Percentiles rank a stretch among this genome's conserved stretches.
phyloP scores from a whole-genome alignment of 2,113 vertebrate species.

The Emydocephalus ijimae region DNA sequence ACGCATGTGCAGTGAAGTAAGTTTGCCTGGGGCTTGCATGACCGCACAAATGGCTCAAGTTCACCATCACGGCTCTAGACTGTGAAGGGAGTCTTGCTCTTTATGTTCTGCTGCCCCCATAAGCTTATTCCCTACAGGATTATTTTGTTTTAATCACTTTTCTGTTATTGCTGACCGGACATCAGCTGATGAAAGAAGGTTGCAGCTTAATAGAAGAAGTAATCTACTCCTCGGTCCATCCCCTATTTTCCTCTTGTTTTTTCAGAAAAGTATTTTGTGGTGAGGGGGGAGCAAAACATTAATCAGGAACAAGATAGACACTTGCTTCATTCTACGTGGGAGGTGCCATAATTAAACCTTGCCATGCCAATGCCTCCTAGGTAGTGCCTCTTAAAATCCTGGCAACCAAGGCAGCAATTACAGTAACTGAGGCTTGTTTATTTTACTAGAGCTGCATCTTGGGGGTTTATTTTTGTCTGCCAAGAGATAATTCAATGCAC shows the following conservation, averaged over 20 bases:
- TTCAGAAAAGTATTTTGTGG: background rate
- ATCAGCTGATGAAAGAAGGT: background rate
- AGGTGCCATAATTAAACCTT: background rate
- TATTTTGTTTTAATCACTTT: too few relatives aligned
- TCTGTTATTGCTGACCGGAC: background rate
- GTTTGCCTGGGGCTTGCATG: too few relatives aligned
- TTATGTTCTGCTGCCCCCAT: background rate
- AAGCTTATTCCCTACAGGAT: background rate
- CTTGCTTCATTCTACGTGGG: background rate
- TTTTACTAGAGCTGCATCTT: background rate
- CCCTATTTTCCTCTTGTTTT: background rate
- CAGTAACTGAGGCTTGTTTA: slow-evolving; percentile 1
- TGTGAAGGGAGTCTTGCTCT: background rate
- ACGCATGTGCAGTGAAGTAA: too few relatives aligned
- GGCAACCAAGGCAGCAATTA: background rate
- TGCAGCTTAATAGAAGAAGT: background rate
- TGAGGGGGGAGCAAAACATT: background rate
- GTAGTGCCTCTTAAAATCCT: background rate
- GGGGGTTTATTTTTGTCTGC: background rate
- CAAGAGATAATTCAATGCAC: background rate
- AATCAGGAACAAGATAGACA: background rate
- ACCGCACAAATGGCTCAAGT: too few relatives aligned
- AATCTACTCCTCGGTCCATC: background rate
- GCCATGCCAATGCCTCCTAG: background rate
- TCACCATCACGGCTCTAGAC: too few relatives aligned